A percentile compares a stretch with the other conserved stretches of the same genome.
These are phyloP conservation scores for Nephrotoma flavescens DNA, from an alignment of 2,888 invertebrate genomes.

Conservation along the genomic window DNA sequence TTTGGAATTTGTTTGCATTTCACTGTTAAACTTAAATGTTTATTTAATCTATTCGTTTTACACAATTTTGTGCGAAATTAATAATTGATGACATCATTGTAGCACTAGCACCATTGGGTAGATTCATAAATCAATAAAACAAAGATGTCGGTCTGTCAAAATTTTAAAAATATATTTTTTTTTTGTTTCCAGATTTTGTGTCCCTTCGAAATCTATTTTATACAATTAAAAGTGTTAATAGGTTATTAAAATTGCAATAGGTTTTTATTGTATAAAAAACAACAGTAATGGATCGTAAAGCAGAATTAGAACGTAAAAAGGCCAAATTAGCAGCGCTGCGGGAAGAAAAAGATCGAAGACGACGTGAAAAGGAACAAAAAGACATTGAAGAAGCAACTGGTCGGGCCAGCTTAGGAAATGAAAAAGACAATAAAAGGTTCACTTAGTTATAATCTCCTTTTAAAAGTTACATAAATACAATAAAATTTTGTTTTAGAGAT, in stretches of 20 bases:
- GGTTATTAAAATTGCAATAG: background rate
- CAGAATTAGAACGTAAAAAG: slow-evolving; percentile 85
- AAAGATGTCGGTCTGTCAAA: background rate
- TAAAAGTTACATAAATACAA: background rate
- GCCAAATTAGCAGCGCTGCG: slow-evolving; percentile 79
- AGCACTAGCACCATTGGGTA: background rate
- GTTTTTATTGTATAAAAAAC: background rate
- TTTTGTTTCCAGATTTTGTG: background rate
- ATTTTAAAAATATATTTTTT: background rate
- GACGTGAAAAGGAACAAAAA: slow-evolving; percentile 74
- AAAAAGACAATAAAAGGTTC: slow-evolving; percentile 31
- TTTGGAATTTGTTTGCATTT: background rate
- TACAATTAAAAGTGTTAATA: background rate
- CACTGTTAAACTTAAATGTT: background rate
- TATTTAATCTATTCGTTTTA: background rate
- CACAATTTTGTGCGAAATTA: background rate
- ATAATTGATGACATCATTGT: background rate
- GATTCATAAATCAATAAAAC: background rate
- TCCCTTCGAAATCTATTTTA: background rate
- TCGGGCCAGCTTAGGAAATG: slow-evolving; percentile 24
- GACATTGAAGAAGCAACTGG: slow-evolving; percentile 61
- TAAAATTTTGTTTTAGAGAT: slow-evolving; percentile 34
- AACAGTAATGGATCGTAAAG: slow-evolving; percentile 54
- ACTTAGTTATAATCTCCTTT: slow-evolving; percentile 6
- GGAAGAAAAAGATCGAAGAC: slow-evolving; percentile 76